Evolutionary conservation across 53 echinoderm and acorn worm genomes (phyloP), one percentile per base, ranked within the genome.

Genomic region (Echinometra lucunter): DNA sequence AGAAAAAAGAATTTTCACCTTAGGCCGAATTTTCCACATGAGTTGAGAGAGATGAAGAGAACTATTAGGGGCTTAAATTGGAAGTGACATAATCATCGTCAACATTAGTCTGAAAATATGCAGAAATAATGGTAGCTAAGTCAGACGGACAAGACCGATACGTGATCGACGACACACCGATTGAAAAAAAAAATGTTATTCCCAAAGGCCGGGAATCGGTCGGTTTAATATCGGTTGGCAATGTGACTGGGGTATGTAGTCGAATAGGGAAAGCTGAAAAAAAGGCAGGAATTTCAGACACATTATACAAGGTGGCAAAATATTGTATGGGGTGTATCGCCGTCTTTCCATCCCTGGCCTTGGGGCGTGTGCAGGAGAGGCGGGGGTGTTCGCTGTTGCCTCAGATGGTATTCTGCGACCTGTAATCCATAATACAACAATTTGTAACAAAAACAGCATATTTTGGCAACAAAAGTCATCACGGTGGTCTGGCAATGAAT

Each of bases 391-490:
- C 49, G 12, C 10, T 30, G 49, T 28, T 83, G 38, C 37, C 9
- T 83, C 85, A 47, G n/a, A 83, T 6, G 45, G 2, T 28, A 27
- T 83, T 83, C 49, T 49, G 9, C n/a, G 27, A 47, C 49, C 49
- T 49, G 49, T 85, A 53, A 85, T 85, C 49, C 85, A 85, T 85
- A 47, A 85, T 85, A 49, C n/a, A 85, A 85, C 85, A 85, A 85
- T 85, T 85, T 85, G 45, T 85, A 45, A 85, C 85, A 85, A 85
- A 78, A 85, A 49, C 85, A 85, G 12, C 85, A 85, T 85, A 85
- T 85, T 85, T 85, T 85, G 85, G 85, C 49, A 45, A 85, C 85
- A 85, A 47, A 85, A 85, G 85, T 85, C 85, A 85, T 27, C 49
- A 85, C 47, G 85, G 44, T 45, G 85, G n/a, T n/a, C 74, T 35